Evolutionary conservation across 2,797 vertebrate genomes (phyloP).

Genomic region (Rhynchonycteris naso): DNA sequence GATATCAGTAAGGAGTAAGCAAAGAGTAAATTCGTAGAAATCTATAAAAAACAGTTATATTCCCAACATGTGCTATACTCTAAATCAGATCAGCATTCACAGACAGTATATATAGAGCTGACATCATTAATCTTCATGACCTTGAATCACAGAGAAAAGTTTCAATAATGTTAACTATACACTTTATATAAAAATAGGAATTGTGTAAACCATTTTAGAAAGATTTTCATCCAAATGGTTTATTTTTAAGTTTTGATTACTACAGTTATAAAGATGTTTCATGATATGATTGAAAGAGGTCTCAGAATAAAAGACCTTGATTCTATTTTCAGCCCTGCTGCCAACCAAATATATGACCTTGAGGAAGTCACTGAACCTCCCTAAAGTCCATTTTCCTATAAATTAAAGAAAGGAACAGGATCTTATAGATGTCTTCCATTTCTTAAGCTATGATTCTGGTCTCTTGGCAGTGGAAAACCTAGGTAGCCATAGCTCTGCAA

Average conservation of each 20-base stretch:
- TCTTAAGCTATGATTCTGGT: constrained; percentile 25
- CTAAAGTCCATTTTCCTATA: not conserved
- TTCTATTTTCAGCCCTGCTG: not conserved
- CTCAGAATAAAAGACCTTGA: not conserved
- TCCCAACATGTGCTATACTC: not conserved
- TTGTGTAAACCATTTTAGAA: constrained; percentile 13
- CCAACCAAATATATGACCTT: not conserved
- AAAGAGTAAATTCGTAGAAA: not conserved
- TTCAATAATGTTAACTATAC: constrained; percentile 3
- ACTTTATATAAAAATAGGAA: constrained; percentile 46
- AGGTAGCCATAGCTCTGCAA: not conserved
- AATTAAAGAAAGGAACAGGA: not conserved
- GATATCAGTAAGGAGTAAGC: not conserved
- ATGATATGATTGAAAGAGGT: not conserved
- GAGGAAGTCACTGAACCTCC: not conserved
- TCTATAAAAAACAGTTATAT: not conserved
- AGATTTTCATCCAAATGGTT: constrained; percentile 4
- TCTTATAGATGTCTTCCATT: not conserved
- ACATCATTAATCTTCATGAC: not conserved
- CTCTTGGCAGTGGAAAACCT: not conserved
- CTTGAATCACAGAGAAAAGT: not conserved
- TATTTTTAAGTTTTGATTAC: constrained; percentile 9
- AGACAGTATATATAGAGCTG: not conserved
- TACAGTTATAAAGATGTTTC: constrained; percentile 4
- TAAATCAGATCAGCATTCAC: not conserved